Base-by-base conservation (phyloP, 2,888 invertebrate species). In the Willowsia nigromaculata region DNA sequence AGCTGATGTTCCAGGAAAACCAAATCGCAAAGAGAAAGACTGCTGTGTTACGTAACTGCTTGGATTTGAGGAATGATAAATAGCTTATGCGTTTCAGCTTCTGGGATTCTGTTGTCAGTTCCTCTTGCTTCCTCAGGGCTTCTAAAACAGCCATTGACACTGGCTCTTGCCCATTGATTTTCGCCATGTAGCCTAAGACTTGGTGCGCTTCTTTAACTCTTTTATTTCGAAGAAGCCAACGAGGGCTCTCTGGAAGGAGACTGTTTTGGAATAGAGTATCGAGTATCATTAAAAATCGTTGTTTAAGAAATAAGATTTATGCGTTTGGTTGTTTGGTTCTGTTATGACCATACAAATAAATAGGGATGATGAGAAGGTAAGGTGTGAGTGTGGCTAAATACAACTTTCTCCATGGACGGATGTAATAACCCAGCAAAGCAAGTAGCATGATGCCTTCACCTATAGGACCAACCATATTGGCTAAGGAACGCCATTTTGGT, bases 401-500 rank as follows among this genome's bases (percentile, higher is more conserved):
- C 3, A 92, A 84, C 22, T 65, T 15, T 50, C 92, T 76, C 92
- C 92, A 92, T 0, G 91, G 90, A n/a, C 90, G 76, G 1, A 92
- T 78, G 62, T 62, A 90, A 74, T 92, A 92, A 0, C 89, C 92
- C 1, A 91, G 65, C 3, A 90, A 9, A 33, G 91, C 90, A 37
- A 92, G 71, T 7, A 91, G 27, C 84, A 92, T 92, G 0, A 92
- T 81, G n/a, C 90, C 91, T 74, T 91, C 90, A 6, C 90, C 91
- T n/a, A 90, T 90, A 0, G 91, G 91, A 0, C 92, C 92, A 6
- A 90, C 76, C 81, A 90, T 83, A 25, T 88, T 90, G 4, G 91
- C 85, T 0, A 92, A 15, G 25, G 91, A 91, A 37, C 92, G n/a
- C 86, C 89, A 91, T 43, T 82, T 71, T 13, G 91, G 82, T 11